Evolutionary conservation across 2,113 vertebrate species (phyloP), one percentile per base, ranked within the genome.

Genomic region (Cyprinodon brontotheroides): DNA sequence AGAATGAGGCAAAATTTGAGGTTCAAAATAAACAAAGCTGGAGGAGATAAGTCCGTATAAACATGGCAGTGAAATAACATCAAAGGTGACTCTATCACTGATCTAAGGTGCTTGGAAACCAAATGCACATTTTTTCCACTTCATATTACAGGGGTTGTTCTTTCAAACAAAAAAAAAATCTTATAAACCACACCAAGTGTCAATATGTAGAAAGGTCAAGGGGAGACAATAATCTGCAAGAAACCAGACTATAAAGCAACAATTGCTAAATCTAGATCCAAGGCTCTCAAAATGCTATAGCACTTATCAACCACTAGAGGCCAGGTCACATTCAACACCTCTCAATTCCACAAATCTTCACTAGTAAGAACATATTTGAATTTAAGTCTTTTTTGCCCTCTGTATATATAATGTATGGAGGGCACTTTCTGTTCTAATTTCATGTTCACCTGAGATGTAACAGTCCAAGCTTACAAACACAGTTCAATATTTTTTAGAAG

Each of bases 281-380:
- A 63, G 22, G 39, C 0, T 17, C 61, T 1, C 5, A 29, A 62
- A 9, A 9, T 80, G 74, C n/a, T 75, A 22, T 75, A 74, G 59
- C 50, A 20, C 3, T 29, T 40, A 4, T 29, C 70, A 53, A 14
- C 78, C 65, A 86, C 76, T 60, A 80, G 65, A 82, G 41, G 71
- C 22, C 61, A 73, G 4, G 10, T 76, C 47, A 73, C 36, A 69
- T 11, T 60, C 11, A 45, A 75, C 41, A 40, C 41, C 39, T 2
- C 29, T 10, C 1, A 22, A 0, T 29, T n/a, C 45, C 7, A 17
- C 4, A 40, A 57, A n/a, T 57, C 4, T 3, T 39, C 15, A 6
- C 14, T 43, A 43, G 11, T 59, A 2, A n/a, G 2, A 11, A 53
- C 29, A 59, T 3, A 17, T 59, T 69, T 22, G 14, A 13, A 10